These are phyloP conservation scores for Hyperopisus bebe DNA, from an alignment of 2,113 vertebrate species.

Conservation along the genomic window DNA sequence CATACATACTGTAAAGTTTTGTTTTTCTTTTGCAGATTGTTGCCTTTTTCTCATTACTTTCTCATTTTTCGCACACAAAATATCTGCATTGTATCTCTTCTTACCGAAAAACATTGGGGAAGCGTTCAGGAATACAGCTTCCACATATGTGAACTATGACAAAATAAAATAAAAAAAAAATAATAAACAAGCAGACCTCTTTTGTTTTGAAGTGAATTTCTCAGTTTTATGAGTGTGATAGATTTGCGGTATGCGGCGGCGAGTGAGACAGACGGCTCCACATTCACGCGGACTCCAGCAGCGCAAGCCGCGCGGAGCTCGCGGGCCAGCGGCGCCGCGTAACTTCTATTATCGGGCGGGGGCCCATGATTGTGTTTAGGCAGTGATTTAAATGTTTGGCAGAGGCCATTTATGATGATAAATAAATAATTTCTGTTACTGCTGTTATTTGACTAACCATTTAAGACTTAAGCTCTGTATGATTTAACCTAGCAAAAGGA, in stretches of 20 bases:
- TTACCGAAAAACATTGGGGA: not conserved
- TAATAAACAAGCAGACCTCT: not conserved
- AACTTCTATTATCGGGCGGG: not conserved
- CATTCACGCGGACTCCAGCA: not conserved
- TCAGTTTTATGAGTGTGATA: not conserved
- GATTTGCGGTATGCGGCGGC: not conserved
- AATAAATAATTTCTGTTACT: not conserved
- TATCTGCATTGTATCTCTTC: not conserved
- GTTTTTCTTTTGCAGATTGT: not conserved
- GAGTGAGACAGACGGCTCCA: not conserved
- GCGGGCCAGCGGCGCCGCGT: not conserved
- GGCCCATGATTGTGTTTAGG: not conserved
- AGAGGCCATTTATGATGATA: not conserved
- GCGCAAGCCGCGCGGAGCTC: not conserved
- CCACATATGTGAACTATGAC: not conserved
- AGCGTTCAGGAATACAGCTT: not conserved
- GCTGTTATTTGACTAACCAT: not conserved
- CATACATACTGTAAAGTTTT: not conserved
- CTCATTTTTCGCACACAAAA: too few relatives aligned
- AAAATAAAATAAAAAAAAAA: not conserved
- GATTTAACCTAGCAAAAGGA: not conserved
- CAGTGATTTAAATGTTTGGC: conserved; percentile 8
- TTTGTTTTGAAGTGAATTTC: conserved; percentile 4
- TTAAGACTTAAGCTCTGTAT: not conserved
- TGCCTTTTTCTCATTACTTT: not conserved